These are phyloP conservation scores for Eupithecia inturbata DNA, from an alignment of 2,888 invertebrate genomes.

Conservation along the genomic window DNA sequence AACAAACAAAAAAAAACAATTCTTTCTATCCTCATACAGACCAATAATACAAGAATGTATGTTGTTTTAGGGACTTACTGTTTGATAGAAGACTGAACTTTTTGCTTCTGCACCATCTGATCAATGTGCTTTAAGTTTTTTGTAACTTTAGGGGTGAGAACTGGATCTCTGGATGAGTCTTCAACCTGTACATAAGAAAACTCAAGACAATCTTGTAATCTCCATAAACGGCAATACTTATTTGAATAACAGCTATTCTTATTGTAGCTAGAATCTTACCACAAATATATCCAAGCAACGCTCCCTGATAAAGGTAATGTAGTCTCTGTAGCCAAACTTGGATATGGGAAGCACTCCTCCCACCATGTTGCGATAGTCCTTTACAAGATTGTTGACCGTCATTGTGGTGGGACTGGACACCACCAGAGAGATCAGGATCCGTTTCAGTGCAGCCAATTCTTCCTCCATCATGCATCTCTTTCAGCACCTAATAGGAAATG, in stretches of 20 bases:
- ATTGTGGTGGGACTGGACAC: conserved; percentile 72
- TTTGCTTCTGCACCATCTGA: conserved; percentile 72
- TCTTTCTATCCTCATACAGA: neutral
- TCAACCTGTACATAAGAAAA: conserved; percentile 56
- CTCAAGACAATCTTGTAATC: neutral
- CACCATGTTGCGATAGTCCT: conserved; percentile 70
- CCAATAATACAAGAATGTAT: neutral
- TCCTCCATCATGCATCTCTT: conserved; percentile 57
- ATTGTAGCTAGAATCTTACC: conserved; percentile 52
- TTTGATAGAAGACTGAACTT: conserved; percentile 55
- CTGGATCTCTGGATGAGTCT: conserved; percentile 61
- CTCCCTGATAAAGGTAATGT: conserved; percentile 65
- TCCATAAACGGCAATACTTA: neutral
- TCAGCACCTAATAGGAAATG: conserved; percentile 7
- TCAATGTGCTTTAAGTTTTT: conserved; percentile 73
- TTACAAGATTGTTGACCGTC: conserved; percentile 61
- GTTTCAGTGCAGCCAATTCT: conserved; percentile 65
- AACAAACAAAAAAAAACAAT: conserved; percentile 25
- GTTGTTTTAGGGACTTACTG: conserved; percentile 55
- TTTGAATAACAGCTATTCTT: neutral
- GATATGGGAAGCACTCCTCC: conserved; percentile 60
- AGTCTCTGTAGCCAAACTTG: conserved; percentile 65
- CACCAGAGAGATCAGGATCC: conserved; percentile 68
- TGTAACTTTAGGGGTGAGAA: conserved; percentile 69
- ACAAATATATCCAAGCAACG: conserved; percentile 69